Evolutionary conservation across 2,797 vertebrate species (phyloP).

Genomic region (Chaenodraco wilsoni): DNA sequence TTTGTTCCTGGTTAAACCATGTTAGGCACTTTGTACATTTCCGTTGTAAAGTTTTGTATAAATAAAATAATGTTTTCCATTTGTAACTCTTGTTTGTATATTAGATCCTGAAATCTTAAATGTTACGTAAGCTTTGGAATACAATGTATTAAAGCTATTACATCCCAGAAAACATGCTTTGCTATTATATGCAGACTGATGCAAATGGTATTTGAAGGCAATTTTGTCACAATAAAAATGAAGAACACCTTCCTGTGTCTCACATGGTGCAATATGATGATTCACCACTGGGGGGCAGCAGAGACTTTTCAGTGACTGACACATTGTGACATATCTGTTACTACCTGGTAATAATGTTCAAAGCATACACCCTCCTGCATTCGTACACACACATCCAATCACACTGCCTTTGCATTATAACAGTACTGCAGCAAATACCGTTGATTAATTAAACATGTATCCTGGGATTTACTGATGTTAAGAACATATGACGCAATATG

Average conservation of each 20-base stretch:
- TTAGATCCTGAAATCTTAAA: not conserved
- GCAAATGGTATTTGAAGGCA: not conserved
- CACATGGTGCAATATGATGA: not conserved
- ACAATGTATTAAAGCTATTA: no score
- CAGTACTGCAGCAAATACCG: not conserved
- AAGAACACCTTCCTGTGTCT: not conserved
- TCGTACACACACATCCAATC: not conserved
- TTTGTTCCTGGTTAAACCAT: not conserved
- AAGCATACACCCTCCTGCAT: slow-evolving; percentile 10
- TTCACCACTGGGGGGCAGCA: slow-evolving; percentile 59
- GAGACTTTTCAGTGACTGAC: slow-evolving; percentile 15
- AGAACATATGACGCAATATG: no score
- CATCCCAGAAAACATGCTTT: not conserved
- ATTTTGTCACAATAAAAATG: not conserved
- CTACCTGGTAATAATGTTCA: not conserved
- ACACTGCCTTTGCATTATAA: no score
- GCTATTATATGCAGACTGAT: not conserved
- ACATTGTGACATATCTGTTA: not conserved
- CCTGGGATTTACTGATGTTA: no score
- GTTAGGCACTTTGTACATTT: not conserved
- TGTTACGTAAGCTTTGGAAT: not conserved
- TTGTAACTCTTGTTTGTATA: not conserved
- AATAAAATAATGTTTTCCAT: not conserved
- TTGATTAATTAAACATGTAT: not conserved
- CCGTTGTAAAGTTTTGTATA: not conserved